Evolutionary conservation across 2,888 invertebrate species (phyloP).

Genomic region (Cylindroiulus punctatus): DNA sequence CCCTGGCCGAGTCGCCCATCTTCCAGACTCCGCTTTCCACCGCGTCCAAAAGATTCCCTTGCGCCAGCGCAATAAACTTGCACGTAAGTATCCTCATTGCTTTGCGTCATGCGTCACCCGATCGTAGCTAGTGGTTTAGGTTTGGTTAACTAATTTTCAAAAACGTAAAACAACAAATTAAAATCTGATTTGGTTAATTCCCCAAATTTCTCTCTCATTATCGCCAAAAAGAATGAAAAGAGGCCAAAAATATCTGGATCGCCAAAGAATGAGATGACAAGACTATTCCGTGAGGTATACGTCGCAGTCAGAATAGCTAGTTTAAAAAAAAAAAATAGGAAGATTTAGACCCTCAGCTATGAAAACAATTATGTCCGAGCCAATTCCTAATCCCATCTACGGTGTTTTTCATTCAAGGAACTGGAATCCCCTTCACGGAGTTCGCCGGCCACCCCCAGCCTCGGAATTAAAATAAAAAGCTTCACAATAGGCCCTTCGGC

Average conservation of each 20-base stretch:
- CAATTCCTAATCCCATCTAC: neutral
- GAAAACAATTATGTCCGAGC: no score
- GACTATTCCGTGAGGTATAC: neutral
- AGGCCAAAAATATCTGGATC: neutral
- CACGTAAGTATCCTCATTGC: slow-evolving; percentile 49
- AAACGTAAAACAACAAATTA: no score
- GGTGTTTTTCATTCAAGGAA: slow-evolving; percentile 57
- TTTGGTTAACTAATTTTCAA: no score
- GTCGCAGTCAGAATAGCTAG: neutral
- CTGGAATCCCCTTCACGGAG: slow-evolving; percentile 56
- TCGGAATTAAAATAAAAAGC: slow-evolving; percentile 59
- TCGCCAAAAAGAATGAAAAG: neutral
- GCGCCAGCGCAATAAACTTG: slow-evolving; percentile 55
- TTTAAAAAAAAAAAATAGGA: neutral
- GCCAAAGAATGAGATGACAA: neutral
- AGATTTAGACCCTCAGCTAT: neutral
- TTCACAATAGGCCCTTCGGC: slow-evolving; percentile 59
- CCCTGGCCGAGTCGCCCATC: slow-evolving; percentile 55
- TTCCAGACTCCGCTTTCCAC: slow-evolving; percentile 54
- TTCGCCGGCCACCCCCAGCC: slow-evolving; percentile 57
- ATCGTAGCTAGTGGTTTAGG: no score
- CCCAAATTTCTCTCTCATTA: neutral
- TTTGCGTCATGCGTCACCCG: no score
- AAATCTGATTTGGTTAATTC: neutral
- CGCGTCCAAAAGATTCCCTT: slow-evolving; percentile 56